A percentile compares a stretch with the other conserved stretches of the same genome.
Evolutionary conservation across 1,140 invertebrate species (phyloP).

Genomic region (Phocides pigmalion): DNA sequence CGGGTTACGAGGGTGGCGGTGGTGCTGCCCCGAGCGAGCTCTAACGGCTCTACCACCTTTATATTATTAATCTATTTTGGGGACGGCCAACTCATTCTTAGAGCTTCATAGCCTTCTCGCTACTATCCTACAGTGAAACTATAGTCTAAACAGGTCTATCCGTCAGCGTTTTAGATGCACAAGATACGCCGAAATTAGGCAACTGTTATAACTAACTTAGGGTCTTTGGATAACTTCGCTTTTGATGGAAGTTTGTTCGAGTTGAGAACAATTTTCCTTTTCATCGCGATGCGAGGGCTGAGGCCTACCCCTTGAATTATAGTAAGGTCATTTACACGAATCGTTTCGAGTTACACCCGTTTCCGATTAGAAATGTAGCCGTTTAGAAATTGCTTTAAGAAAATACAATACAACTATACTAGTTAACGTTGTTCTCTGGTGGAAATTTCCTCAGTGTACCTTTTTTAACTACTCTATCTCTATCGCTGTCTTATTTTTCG

Average conservation of each 20-base stretch:
- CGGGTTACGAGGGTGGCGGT: no score
- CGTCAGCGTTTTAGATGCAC: slow-evolving; percentile 43
- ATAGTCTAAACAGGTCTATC: slow-evolving; percentile 14
- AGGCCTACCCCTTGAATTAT: slow-evolving; percentile 5
- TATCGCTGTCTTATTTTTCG: no score
- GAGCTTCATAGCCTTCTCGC: background rate
- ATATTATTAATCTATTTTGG: no score
- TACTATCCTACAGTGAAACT: background rate
- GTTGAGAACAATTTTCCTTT: slow-evolving; percentile 36
- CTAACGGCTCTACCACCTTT: no score
- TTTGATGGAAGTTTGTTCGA: slow-evolving; percentile 43
- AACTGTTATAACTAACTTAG: slow-evolving; percentile 51
- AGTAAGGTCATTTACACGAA: slow-evolving; percentile 1
- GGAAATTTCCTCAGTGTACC: no score
- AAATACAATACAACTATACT: no score
- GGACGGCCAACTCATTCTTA: no score
- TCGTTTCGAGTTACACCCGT: background rate
- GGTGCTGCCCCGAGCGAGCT: no score
- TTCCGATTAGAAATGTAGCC: background rate
- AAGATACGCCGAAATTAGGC: slow-evolving; percentile 47
- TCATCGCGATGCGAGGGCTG: slow-evolving; percentile 23
- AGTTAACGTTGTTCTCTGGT: no score
- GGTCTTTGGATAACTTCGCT: slow-evolving; percentile 43
- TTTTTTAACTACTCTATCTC: no score
- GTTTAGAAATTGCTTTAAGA: no score